These are phyloP conservation scores for Chinchilla lanigera DNA, from an alignment of 2,113 vertebrate species.

Conservation along the genomic window DNA sequence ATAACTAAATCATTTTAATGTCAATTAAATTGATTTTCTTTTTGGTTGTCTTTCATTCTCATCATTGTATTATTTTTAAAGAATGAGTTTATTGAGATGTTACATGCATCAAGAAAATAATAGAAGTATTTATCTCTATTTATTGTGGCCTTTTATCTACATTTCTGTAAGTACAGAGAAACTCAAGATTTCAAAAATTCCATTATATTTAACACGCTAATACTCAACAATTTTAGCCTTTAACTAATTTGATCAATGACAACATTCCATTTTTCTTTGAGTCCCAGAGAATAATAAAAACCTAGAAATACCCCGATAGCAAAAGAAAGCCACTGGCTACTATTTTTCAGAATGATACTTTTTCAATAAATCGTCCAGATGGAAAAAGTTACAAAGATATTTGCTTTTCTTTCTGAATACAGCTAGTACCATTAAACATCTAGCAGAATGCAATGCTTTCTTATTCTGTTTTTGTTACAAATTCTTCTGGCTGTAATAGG, in stretches of 20 bases:
- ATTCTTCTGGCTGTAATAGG: conserved; percentile 68
- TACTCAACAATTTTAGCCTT: not conserved
- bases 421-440: conserved; percentile 31
- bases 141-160: not conserved
- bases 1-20: not conserved
- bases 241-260: not conserved
- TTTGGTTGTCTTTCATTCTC: not conserved
- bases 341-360: conserved; percentile 3
- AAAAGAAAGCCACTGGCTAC: not conserved
- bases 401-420: conserved; percentile 61
- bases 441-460: conserved; percentile 39
- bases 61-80: not conserved
- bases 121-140: not conserved
- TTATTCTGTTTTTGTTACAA: conserved; percentile 72
- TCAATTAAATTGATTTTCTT: conserved; percentile 27
- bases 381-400: conserved; percentile 52
- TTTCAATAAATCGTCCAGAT: conserved; percentile 19
- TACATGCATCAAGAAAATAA: not conserved
- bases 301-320: not conserved
- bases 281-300: not conserved
- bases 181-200: not conserved
- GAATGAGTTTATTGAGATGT: not conserved
- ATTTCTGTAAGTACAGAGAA: not conserved
- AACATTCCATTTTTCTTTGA: conserved; percentile 21
- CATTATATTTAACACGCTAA: not conserved